These are phyloP conservation scores for Syrphus vitripennis DNA, from an alignment of 2,888 invertebrate species.

Conservation along the genomic window DNA sequence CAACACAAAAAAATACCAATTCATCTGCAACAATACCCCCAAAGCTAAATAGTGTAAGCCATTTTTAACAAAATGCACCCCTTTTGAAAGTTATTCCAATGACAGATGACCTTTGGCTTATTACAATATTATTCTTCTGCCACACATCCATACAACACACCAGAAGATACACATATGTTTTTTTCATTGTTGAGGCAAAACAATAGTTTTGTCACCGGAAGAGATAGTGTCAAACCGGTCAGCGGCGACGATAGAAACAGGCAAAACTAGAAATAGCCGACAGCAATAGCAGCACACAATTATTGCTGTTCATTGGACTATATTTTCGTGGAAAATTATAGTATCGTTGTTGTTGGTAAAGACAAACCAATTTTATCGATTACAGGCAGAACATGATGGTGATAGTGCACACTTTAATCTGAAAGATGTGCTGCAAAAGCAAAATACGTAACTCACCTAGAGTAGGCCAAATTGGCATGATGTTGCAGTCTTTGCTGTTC, in stretches of 20 bases:
- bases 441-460: slow-evolving; percentile 75
- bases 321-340: not conserved
- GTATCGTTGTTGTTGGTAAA: not conserved
- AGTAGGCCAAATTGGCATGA: slow-evolving; percentile 79
- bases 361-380: slow-evolving; percentile 31
- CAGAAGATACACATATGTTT: not conserved
- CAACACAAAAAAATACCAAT: slow-evolving; percentile 39
- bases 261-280: slow-evolving; percentile 32
- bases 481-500: slow-evolving; percentile 81
- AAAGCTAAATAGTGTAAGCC: not conserved
- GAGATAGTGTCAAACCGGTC: slow-evolving; percentile 46
- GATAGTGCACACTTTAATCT: not conserved
- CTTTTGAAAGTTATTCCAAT: slow-evolving; percentile 22
- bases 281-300: not conserved
- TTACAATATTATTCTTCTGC: slow-evolving; percentile 37
- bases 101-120: slow-evolving; percentile 49
- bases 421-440: not conserved
- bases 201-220: slow-evolving; percentile 56
- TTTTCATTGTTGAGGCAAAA: slow-evolving; percentile 29
- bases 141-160: not conserved
- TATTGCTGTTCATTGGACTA: not conserved
- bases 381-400: not conserved
- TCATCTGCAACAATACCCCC: slow-evolving; percentile 35
- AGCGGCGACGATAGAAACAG: not conserved
- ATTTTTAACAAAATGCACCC: slow-evolving; percentile 42